phyloP scores from a whole-genome alignment of 2,113 vertebrate species.

The Syngnathus typhle region DNA sequence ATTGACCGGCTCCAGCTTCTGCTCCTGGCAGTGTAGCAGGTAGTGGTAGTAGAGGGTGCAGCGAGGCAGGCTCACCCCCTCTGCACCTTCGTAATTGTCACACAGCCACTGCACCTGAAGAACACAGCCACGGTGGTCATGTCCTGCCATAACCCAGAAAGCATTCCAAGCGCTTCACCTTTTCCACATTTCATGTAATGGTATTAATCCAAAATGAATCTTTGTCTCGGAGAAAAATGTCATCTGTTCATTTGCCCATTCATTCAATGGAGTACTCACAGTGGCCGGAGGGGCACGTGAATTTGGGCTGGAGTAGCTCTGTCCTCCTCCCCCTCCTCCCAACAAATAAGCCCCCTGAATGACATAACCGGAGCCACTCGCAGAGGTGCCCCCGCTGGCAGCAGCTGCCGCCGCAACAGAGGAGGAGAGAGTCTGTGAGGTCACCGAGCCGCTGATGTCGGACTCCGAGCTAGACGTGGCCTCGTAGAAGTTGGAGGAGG shows the following conservation, averaged over 20 bases:
- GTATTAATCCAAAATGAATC: neutral
- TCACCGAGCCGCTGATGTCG: conserved; percentile 70
- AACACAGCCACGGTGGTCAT: neutral
- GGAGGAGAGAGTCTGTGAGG: conserved; percentile 70
- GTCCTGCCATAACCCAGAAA: neutral
- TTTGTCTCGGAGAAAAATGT: too few relatives aligned
- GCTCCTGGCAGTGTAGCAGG: conserved; percentile 88
- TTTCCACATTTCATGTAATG: neutral
- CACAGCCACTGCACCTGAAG: conserved; percentile 85
- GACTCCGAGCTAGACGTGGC: conserved; percentile 68
- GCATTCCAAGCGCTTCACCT: neutral
- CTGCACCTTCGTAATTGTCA: conserved; percentile 89
- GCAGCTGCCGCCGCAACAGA: conserved; percentile 54
- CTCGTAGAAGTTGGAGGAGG: conserved; percentile 77
- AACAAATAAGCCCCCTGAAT: conserved; percentile 81
- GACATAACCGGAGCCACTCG: conserved; percentile 68
- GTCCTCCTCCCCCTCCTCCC: conserved; percentile 69
- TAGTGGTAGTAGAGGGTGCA: conserved; percentile 93
- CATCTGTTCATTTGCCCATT: neutral
- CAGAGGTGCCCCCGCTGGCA: conserved; percentile 28
- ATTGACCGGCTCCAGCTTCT: conserved; percentile 87
- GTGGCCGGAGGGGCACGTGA: conserved; percentile 87
- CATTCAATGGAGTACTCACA: conserved; percentile 64
- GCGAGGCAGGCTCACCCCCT: conserved; percentile 86
- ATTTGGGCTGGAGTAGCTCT: conserved; percentile 80